Base-by-base conservation (phyloP, 2,888 invertebrate species). In the Lypha dubia region DNA sequence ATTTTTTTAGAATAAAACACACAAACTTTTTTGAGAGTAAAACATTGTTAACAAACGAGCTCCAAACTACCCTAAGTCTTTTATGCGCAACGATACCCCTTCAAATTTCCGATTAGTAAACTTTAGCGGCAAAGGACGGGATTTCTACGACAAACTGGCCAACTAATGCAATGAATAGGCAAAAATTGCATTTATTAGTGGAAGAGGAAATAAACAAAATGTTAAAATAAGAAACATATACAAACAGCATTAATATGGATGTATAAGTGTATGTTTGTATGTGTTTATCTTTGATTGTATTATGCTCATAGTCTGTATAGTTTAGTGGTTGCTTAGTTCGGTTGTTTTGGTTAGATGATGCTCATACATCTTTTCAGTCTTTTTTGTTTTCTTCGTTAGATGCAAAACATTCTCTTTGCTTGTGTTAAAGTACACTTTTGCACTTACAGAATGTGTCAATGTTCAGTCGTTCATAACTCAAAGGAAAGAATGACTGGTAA, bases 391-490 rank as follows among this genome's bases (percentile, higher is more conserved):
- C 17, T 20, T 9, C 8, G n/a, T n/a, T n/a, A n/a, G n/a, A n/a
- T n/a, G n/a, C 15, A 8, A 44, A 20, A 41, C 3, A 6, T 35
- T 71, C 2, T 35, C n/a, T n/a, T 28, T 1, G 11, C 17, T 17
- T 35, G 7, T 24, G n/a, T 24, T n/a, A 22, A 15, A 11, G 35
- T 73, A 1, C n/a, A n/a, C 15, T 4, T 70, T 7, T 70, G 1
- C 24, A n/a, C 38, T 32, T 44, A 46, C 13, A 13, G 80, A n/a
- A 76, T 70, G 8, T 75, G 79, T 79, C 63, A 79, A 71, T 76
- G 70, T 35, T 53, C 56, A 53, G 41, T 83, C 65, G 77, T 77
- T 83, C 77, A 77, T 73, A 73, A 67, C 58, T 71, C 63, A 71
- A 58, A 75, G 62, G 7, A 68, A 6, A 62, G 11, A 63, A 53